These are phyloP conservation scores for Melipona bicolor DNA, from an alignment of 2,888 invertebrate genomes.

Conservation along the genomic window DNA sequence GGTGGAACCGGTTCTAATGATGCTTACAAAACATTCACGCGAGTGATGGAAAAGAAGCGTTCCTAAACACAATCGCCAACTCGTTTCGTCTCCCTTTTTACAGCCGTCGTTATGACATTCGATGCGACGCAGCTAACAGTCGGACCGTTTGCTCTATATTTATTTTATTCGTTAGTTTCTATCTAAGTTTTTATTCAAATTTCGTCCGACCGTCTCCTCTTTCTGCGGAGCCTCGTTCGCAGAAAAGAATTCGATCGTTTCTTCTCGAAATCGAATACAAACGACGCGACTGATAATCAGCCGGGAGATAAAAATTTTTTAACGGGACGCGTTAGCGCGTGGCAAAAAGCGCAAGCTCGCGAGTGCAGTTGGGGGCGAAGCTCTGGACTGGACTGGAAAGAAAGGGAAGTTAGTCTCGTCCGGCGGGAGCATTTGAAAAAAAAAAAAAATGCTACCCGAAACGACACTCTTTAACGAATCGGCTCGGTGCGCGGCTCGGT, in stretches of 20 bases:
- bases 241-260: not conserved
- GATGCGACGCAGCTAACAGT: not conserved
- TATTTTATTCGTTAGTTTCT: not conserved
- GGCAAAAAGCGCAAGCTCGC: not conserved
- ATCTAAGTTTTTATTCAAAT: too few relatives aligned
- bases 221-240: not conserved
- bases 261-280: constrained; percentile 1
- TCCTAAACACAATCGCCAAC: constrained; percentile 34
- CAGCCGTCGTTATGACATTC: not conserved
- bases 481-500: constrained; percentile 26
- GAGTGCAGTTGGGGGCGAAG: not conserved
- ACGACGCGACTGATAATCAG: not conserved
- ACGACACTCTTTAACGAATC: constrained; percentile 48
- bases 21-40: constrained; percentile 43
- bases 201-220: too few relatives aligned
- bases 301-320: not conserved
- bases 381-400: too few relatives aligned
- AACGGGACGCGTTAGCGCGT: not conserved
- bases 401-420: not conserved
- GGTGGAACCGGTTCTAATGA: constrained; percentile 65
- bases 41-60: constrained; percentile 33
- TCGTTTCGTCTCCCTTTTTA: constrained; percentile 9
- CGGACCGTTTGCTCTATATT: not conserved
- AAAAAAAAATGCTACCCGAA: not conserved
- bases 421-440: not conserved